These are phyloP conservation scores for Catocala nupta DNA, from an alignment of 2,888 invertebrate genomes.

Conservation along the genomic window DNA sequence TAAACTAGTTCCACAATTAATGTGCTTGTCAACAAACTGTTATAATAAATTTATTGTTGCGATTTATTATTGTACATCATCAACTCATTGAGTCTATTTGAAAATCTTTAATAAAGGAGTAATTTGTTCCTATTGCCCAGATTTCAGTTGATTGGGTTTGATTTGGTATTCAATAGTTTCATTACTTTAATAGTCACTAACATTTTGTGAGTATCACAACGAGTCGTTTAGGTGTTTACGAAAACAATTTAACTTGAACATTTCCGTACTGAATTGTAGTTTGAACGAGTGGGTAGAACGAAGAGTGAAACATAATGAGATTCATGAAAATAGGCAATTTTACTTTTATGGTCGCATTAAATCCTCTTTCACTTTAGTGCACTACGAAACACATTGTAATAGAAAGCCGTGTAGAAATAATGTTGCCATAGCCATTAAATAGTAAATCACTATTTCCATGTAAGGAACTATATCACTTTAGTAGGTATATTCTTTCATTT, in stretches of 20 bases:
- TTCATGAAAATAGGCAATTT: conserved; percentile 65
- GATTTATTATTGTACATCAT: too few species aligned
- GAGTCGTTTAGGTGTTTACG: conserved; percentile 11
- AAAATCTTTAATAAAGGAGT: neutral
- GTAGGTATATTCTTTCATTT: conserved; percentile 4
- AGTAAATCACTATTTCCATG: conserved; percentile 10
- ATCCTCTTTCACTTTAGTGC: conserved; percentile 58
- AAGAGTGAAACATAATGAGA: conserved; percentile 57
- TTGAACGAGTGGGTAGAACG: conserved; percentile 57
- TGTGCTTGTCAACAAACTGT: conserved; percentile 33
- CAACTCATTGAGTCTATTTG: neutral
- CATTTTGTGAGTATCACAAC: too few species aligned
- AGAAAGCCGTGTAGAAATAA: conserved; percentile 26
- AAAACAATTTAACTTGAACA: conserved; percentile 33
- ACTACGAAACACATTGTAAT: conserved; percentile 48
- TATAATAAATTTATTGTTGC: conserved; percentile 1
- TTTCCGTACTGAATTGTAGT: conserved; percentile 54
- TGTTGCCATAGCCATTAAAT: conserved; percentile 24
- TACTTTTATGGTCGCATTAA: conserved; percentile 65
- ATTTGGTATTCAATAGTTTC: too few species aligned
- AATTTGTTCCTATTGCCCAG: too few species aligned
- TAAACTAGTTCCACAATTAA: conserved; percentile 24
- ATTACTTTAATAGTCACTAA: too few species aligned
- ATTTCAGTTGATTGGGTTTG: neutral
- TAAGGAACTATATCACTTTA: conserved; percentile 7